Percentiles rank a stretch among this genome's conserved stretches.
Evolutionary conservation across 2,113 vertebrate genomes (phyloP).

Genomic region (Emydura subglobosa): DNA sequence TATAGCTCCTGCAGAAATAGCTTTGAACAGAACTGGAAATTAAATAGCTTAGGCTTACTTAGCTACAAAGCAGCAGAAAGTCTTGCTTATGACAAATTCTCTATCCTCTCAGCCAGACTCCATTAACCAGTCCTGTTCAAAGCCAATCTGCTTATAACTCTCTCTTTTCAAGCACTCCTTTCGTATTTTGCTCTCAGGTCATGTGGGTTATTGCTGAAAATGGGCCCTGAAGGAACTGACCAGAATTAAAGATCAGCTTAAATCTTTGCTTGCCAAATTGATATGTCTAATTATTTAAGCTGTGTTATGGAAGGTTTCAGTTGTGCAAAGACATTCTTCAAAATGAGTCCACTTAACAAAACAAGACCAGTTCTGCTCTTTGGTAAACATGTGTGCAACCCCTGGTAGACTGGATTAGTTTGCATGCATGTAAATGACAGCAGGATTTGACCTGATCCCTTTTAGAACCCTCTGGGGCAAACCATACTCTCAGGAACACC

Average conservation of each 20-base stretch:
- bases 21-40: conserved; percentile 19
- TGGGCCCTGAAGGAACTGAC: not conserved
- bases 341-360: not conserved
- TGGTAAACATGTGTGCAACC: not conserved
- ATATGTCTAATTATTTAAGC: not conserved
- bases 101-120: not conserved
- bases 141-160: not conserved
- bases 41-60: not conserved
- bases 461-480: fast-evolving
- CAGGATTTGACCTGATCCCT: not conserved
- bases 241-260: not conserved
- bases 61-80: not conserved
- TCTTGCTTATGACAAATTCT: not conserved
- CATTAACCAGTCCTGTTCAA: not conserved
- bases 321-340: not conserved
- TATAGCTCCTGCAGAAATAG: not conserved
- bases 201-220: not conserved
- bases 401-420: not conserved
- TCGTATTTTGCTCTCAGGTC: not conserved
- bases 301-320: not conserved
- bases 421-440: not conserved
- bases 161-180: not conserved
- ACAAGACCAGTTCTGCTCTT: not conserved
- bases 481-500: not conserved
- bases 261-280: not conserved